A percentile compares a stretch with the other conserved stretches of the same genome.
Conservation (phyloP, 2,888 invertebrate genomes). For the Spilarctia lutea region DNA sequence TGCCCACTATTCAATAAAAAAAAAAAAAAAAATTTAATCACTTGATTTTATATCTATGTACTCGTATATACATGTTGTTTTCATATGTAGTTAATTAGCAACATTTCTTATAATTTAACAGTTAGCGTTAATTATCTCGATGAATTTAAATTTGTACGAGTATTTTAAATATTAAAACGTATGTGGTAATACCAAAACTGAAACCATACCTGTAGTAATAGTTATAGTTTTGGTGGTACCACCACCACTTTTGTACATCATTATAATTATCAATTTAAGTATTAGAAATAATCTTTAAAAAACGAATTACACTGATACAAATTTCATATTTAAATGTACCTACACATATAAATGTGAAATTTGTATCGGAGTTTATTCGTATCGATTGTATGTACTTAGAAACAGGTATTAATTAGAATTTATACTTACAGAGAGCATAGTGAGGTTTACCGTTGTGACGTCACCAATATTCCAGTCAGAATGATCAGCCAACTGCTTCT, state of each 20-base stretch:
- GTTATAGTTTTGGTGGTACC: not conserved
- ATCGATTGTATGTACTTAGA: too few relatives aligned
- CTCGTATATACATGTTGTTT: not conserved
- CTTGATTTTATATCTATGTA: not conserved
- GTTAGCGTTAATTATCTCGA: not conserved
- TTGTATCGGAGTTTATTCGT: too few relatives aligned
- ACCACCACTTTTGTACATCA: too few relatives aligned
- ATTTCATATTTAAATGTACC: too few relatives aligned
- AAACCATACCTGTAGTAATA: fast-evolving
- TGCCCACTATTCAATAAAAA: too few relatives aligned
- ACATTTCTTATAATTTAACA: not conserved
- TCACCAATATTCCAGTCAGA: slow-evolving; percentile 91
- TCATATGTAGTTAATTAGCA: not conserved
- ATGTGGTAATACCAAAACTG: too few relatives aligned
- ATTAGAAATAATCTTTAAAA: too few relatives aligned
- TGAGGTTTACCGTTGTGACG: slow-evolving; percentile 95
- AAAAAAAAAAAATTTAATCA: too few relatives aligned
- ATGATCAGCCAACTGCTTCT: slow-evolving; percentile 88
- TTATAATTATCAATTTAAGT: too few relatives aligned
- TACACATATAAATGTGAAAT: too few relatives aligned
- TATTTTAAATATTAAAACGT: too few relatives aligned
- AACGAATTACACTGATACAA: too few relatives aligned
- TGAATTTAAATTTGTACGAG: not conserved
- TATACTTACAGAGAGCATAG: slow-evolving; percentile 88
- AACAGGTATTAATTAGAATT: not conserved